Base-by-base conservation (phyloP, 2,888 invertebrate genomes). In the Coecobrya sp. region DNA sequence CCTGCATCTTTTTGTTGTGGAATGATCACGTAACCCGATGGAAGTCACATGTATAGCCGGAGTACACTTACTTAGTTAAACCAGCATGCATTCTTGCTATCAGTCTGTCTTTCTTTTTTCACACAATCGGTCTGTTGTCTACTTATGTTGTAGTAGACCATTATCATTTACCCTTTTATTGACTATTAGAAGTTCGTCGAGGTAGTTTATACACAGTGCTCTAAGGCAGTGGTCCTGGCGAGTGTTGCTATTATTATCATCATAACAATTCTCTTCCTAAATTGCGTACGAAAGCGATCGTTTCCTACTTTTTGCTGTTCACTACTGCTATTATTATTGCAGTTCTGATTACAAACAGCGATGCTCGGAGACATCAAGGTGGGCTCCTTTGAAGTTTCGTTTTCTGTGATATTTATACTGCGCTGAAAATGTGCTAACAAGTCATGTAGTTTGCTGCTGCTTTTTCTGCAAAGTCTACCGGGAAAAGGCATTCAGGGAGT, bases 261-360 rank as follows among this genome's bases (percentile, higher is more conserved):
- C 10, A 70, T 36, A 13, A 70, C 70, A 36, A 10, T 70, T 10
- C 27, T 87, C 79, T 45, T 62, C 49, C 89, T 89, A 81, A 89
- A 89, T 89, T 81, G 89, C 89, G 81, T 68, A 45, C 30, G 52
- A 89, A 81, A 89, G 82, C 89, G 81, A 81, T 81, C 89, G 59
- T 49, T 81, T 88, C 62, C 10, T 62, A 16, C 65, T 27, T 13
- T n/a, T 36, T n/a, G 0, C 10, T 22, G 16, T n/a, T 30, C 8
- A n/a, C n/a, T 70, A 36, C 70, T 42, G 0, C 55, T 36, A 45
- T 65, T 65, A 65, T 70, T 86, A 86, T 42, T 73, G 36, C 36
- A 45, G 11, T 19, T 73, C 27, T 79, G 52, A 45, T 79, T 79
- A 79, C 49, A 52, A 79, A 49, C 79, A n/a, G n/a, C 73, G 7